Percentiles rank a stretch among this genome's conserved stretches.
Conservation (phyloP, 2,888 invertebrate species). For the Mimachlamys varia region DNA sequence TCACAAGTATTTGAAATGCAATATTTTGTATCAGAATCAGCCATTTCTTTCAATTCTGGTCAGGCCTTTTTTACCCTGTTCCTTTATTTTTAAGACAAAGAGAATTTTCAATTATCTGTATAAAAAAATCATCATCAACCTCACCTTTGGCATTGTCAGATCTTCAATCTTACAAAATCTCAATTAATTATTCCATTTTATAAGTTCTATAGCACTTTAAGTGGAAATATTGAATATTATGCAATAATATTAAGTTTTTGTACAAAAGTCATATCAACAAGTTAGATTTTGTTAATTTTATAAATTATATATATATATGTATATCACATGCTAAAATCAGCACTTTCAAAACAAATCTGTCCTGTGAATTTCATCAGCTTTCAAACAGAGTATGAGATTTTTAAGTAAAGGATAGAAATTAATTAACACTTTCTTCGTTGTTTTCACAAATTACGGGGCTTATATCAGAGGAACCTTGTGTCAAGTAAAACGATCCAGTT, state of each 20-base stretch:
- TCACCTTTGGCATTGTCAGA: background rate
- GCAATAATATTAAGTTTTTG: background rate
- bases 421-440: background rate
- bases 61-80: background rate
- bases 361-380: background rate
- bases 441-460: background rate
- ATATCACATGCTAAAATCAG: background rate
- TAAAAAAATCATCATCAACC: background rate
- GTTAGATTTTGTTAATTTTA: background rate
- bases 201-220: conserved; percentile 26
- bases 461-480: background rate
- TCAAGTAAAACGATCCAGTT: background rate
- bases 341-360: conserved; percentile 18
- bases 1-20: no score
- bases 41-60: no score
- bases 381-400: background rate
- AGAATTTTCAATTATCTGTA: background rate
- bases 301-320: conserved; percentile 15
- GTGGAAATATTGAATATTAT: conserved; percentile 36
- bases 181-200: background rate
- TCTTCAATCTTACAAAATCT: background rate
- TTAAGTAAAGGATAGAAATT: background rate
- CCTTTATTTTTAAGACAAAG: background rate
- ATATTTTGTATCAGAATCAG: no score
- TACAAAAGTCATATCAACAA: background rate